Conservation (phyloP, 2,797 vertebrate genomes). For the Tympanoctomys barrerae region DNA sequence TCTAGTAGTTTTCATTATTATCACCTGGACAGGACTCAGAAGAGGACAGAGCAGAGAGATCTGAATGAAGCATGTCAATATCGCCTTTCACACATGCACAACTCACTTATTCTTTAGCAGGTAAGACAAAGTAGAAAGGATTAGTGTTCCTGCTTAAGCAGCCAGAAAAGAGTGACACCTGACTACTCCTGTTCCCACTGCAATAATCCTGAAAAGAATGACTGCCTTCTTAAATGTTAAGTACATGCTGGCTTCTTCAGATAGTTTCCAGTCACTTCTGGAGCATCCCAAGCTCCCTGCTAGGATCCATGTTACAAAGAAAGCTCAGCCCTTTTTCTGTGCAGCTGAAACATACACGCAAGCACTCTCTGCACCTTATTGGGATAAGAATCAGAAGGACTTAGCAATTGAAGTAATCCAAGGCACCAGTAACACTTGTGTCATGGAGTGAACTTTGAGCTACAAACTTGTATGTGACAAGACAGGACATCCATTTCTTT, state of each 20-base stretch:
- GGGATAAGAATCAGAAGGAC: neutral
- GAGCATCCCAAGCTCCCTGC: neutral
- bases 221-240: neutral
- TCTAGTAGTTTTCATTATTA: neutral
- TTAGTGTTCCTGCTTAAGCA: neutral
- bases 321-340: neutral
- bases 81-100: neutral
- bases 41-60: neutral
- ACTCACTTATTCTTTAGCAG: neutral
- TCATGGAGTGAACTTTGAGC: neutral
- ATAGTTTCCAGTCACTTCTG: neutral
- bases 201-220: neutral
- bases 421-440: neutral
- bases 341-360: neutral
- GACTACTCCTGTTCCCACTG: neutral
- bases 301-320: neutral
- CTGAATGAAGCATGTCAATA: neutral
- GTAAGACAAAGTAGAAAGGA: neutral
- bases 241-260: neutral
- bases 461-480: neutral
- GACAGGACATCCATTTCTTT: neutral
- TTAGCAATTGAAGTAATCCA: neutral
- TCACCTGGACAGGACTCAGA: conserved; percentile 5
- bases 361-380: neutral
- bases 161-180: neutral